A percentile compares a stretch with the other conserved stretches of the same genome.
phyloP scores from a whole-genome alignment of 2,888 invertebrate species.

The Mellilla xanthometata region DNA sequence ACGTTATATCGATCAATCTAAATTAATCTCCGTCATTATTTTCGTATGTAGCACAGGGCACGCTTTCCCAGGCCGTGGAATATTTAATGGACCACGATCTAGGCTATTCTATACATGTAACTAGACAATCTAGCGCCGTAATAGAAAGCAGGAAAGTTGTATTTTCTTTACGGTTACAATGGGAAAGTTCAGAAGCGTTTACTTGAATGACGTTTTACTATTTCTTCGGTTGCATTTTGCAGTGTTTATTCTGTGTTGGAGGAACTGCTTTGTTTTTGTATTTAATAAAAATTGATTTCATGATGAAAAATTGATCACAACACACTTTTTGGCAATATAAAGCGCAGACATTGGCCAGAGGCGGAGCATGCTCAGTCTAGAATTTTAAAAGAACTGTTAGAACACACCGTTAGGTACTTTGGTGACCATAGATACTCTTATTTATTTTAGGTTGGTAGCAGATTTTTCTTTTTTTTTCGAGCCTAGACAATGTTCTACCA shows the following conservation, averaged over 20 bases:
- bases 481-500: too few species aligned
- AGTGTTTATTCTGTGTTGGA: neutral
- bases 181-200: slow-evolving; percentile 8
- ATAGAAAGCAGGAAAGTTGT: neutral
- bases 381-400: too few species aligned
- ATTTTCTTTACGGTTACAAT: slow-evolving; percentile 8
- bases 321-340: too few species aligned
- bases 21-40: slow-evolving; percentile 21
- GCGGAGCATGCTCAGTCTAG: too few species aligned
- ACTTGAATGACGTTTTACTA: slow-evolving; percentile 12
- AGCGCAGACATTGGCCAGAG: too few species aligned
- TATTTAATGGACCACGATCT: slow-evolving; percentile 25
- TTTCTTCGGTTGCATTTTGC: slow-evolving; percentile 2
- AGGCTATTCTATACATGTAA: slow-evolving; percentile 2
- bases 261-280: neutral
- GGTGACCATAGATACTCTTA: too few species aligned
- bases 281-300: too few species aligned
- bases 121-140: neutral
- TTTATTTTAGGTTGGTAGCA: too few species aligned
- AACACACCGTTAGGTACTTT: too few species aligned
- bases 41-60: slow-evolving; percentile 19
- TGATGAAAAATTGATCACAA: too few species aligned
- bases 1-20: slow-evolving; percentile 10
- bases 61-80: slow-evolving; percentile 22
- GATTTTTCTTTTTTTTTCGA: too few species aligned